A percentile compares a stretch with the other conserved stretches of the same genome.
Evolutionary conservation across 2,113 vertebrate species (phyloP).

Genomic region (Euleptes europaea): DNA sequence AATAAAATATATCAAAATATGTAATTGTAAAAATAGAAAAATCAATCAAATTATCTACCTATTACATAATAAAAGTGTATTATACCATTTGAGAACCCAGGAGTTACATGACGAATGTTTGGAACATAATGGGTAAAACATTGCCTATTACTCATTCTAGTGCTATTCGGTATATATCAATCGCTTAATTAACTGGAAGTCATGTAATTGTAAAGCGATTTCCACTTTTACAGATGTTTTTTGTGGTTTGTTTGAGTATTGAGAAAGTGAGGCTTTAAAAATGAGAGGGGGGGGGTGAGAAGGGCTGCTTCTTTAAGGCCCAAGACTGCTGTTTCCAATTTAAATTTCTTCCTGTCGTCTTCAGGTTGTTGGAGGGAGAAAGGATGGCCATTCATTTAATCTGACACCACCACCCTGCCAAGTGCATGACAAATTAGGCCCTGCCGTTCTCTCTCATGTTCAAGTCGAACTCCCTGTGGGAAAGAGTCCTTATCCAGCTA

Average conservation of each 20-base stretch:
- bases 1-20: too few species aligned
- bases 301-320: slow-evolving; percentile 18
- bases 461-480: not conserved
- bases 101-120: too few species aligned
- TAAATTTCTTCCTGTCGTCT: slow-evolving; percentile 7
- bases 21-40: too few species aligned
- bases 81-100: too few species aligned
- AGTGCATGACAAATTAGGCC: fast-evolving
- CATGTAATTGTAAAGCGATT: too few species aligned
- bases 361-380: not conserved
- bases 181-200: too few species aligned
- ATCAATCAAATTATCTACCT: too few species aligned
- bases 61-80: too few species aligned
- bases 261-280: slow-evolving; percentile 5
- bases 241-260: not conserved
- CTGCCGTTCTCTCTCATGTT: not conserved
- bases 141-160: too few species aligned
- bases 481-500: slow-evolving; percentile 1
- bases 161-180: too few species aligned
- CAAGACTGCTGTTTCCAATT: slow-evolving; percentile 1
- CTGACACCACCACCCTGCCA: not conserved
- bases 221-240: not conserved
- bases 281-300: not conserved
- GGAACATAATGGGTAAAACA: too few species aligned
- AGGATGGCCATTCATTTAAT: slow-evolving; percentile 7